These are phyloP conservation scores for Syrista parreyssii DNA, from an alignment of 2,888 invertebrate genomes.

Conservation along the genomic window DNA sequence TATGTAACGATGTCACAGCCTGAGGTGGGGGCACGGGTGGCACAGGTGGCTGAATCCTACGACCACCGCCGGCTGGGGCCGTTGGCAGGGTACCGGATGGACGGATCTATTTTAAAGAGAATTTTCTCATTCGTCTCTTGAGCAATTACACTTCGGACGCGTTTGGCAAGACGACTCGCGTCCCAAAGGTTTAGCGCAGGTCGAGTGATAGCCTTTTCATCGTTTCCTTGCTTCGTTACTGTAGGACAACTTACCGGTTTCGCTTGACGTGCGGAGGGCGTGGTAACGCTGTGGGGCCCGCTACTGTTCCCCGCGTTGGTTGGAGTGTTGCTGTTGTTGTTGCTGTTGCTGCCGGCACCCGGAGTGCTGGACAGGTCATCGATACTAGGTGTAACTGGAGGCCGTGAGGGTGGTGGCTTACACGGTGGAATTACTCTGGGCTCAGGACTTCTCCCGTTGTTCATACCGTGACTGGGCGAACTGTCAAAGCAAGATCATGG, in stretches of 20 bases:
- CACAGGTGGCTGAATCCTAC: constrained; percentile 66
- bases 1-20: constrained; percentile 78
- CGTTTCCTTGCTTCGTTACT: too few species aligned
- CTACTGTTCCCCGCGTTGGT: constrained; percentile 58
- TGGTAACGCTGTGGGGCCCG: constrained; percentile 57
- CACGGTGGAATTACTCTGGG: constrained; percentile 58
- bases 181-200: too few species aligned
- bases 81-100: constrained; percentile 64
- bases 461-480: constrained; percentile 51
- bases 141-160: too few species aligned
- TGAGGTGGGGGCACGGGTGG: constrained; percentile 63
- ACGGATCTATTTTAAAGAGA: constrained; percentile 51
- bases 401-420: constrained; percentile 61
- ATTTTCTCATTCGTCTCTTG: too few species aligned
- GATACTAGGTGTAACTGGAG: constrained; percentile 57
- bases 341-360: constrained; percentile 37
- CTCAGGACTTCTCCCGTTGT: constrained; percentile 56
- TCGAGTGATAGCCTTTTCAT: too few species aligned
- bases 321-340: constrained; percentile 44
- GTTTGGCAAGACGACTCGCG: too few species aligned
- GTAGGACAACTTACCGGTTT: constrained; percentile 51
- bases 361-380: constrained; percentile 34
- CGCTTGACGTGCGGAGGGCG: constrained; percentile 58
- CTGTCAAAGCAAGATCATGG: constrained; percentile 21
- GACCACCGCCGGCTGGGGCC: constrained; percentile 60